Evolutionary conservation across 2,888 invertebrate genomes (phyloP).

Genomic region (Busseola fusca): DNA sequence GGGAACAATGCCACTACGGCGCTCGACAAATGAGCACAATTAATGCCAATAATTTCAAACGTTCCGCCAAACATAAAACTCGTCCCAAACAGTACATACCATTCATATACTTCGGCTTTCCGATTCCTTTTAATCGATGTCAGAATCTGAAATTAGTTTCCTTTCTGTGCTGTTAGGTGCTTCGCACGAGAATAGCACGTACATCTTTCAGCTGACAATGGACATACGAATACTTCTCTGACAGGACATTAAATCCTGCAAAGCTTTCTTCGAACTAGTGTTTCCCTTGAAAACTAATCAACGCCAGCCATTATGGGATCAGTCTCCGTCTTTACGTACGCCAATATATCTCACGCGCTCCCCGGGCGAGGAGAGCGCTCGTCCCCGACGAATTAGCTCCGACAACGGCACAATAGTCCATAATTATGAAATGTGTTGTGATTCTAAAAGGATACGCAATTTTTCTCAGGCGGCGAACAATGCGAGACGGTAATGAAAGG

Average conservation of each 20-base stretch:
- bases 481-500: constrained; percentile 86
- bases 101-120: constrained; percentile 39
- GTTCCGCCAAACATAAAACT: constrained; percentile 53
- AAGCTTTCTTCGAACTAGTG: constrained; percentile 83
- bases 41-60: constrained; percentile 76
- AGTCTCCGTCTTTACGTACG: constrained; percentile 75
- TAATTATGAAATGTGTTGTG: constrained; percentile 89
- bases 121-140: constrained; percentile 52
- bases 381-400: constrained; percentile 81
- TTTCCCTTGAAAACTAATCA: constrained; percentile 86
- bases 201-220: constrained; percentile 64
- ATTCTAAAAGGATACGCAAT: constrained; percentile 84
- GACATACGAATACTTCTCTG: constrained; percentile 64
- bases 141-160: constrained; percentile 58
- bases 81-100: constrained; percentile 43
- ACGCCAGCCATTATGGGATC: constrained; percentile 79
- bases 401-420: constrained; percentile 88
- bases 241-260: constrained; percentile 74
- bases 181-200: constrained; percentile 34
- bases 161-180: constrained; percentile 41
- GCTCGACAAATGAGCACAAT: constrained; percentile 80
- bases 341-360: constrained; percentile 78
- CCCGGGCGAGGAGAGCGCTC: constrained; percentile 76
- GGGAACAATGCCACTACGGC: constrained; percentile 80
- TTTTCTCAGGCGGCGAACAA: constrained; percentile 86